These are phyloP conservation scores for Leucoma salicis DNA, from an alignment of 2,888 invertebrate genomes.

Conservation along the genomic window DNA sequence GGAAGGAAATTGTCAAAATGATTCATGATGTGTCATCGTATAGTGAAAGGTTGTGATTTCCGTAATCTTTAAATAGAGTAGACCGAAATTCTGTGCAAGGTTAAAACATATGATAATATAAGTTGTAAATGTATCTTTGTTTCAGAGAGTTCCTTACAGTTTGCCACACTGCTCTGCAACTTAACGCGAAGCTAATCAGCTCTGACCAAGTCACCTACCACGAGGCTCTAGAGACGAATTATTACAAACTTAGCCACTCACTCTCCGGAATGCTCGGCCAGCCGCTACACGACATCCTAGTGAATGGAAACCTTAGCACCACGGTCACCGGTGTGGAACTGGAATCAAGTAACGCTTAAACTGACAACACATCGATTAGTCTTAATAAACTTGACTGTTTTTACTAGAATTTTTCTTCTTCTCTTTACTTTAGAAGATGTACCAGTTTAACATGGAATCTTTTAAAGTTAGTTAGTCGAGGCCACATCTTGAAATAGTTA, in stretches of 20 bases:
- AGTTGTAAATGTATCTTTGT: slow-evolving; percentile 20
- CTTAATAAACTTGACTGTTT: background rate
- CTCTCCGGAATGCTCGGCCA: slow-evolving; percentile 89
- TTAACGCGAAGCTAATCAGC: slow-evolving; percentile 93
- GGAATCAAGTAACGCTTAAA: slow-evolving; percentile 90
- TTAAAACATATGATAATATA: too few species aligned
- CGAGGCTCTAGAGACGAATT: slow-evolving; percentile 92
- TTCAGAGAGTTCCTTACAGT: slow-evolving; percentile 94
- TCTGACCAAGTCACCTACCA: slow-evolving; percentile 96
- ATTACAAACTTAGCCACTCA: slow-evolving; percentile 91
- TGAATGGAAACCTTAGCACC: slow-evolving; percentile 90
- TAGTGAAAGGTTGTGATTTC: too few species aligned
- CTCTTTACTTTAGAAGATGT: too few species aligned
- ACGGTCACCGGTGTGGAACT: slow-evolving; percentile 91
- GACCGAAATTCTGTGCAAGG: too few species aligned
- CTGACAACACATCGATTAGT: background rate
- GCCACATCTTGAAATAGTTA: too few species aligned
- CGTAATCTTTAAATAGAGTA: too few species aligned
- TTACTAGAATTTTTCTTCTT: background rate
- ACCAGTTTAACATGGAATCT: too few species aligned
- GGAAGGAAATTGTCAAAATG: too few species aligned
- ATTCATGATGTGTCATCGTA: too few species aligned
- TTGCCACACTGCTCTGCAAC: slow-evolving; percentile 93
- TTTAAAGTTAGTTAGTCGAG: too few species aligned
- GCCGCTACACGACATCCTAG: slow-evolving; percentile 83